A percentile compares a stretch with the other conserved stretches of the same genome.
These are phyloP conservation scores for Caloenas nicobarica DNA, from an alignment of 2,113 vertebrate genomes.

Conservation along the genomic window DNA sequence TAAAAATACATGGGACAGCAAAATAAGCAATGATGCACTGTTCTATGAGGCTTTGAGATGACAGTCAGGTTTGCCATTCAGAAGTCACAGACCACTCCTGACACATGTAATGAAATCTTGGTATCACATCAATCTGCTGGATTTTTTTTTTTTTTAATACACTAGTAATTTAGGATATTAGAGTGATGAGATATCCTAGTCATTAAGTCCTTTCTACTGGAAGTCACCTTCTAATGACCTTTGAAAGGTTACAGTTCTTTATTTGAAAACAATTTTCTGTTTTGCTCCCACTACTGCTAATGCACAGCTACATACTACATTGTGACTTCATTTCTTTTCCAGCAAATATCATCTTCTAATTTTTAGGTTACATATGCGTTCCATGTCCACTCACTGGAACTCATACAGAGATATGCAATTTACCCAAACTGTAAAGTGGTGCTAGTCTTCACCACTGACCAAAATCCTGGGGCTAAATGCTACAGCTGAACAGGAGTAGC, in stretches of 20 bases:
- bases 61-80: neutral
- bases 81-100: neutral
- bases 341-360: neutral
- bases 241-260: neutral
- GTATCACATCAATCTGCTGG: neutral
- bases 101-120: neutral
- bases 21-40: neutral
- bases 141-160: too few species aligned
- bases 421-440: neutral
- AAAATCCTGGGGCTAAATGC: neutral
- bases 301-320: neutral
- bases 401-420: neutral
- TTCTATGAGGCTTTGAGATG: neutral
- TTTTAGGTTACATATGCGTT: rapidly evolving
- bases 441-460: neutral
- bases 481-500: neutral
- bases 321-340: neutral
- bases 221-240: neutral
- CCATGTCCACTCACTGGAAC: neutral
- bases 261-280: neutral
- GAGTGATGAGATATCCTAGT: neutral
- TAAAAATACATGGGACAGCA: neutral
- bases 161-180: neutral
- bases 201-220: neutral
- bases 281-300: neutral